Base-by-base conservation (phyloP, 1,140 invertebrate species). In the Drosophila bifasciata region DNA sequence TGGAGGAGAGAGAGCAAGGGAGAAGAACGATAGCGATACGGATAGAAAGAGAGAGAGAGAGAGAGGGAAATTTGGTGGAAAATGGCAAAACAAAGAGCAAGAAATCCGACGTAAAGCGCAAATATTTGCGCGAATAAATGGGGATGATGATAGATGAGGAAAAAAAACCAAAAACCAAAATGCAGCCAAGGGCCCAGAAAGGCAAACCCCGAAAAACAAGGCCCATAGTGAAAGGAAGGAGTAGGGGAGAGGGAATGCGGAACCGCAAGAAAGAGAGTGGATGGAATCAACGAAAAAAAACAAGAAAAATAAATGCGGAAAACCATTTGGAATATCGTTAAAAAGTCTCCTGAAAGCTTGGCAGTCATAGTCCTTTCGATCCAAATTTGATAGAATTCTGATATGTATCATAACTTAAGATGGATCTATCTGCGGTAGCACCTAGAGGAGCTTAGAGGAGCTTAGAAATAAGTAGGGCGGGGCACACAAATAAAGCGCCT, bases 41-140 rank as follows among this genome's bases (percentile, higher is more conserved):
- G 23, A 44, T 16, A 8, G 32, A 19, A 49, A 52, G 28, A 15
- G 32, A 9, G 45, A 19, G 28, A 56, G 17, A 36, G 32, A 51
- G 50, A 55, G 32, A 19, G 21, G 11, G 40, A 17, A 15, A 13
- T 6, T 50, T 19, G 45, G 13, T 25, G 45, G 45, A 66, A 48
- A 71, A 46, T 45, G 57, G 57, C 41, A 71, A 50, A 70, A 60
- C 66, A 70, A 58, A 36, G 32, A 28, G 28, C 28, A 19, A 17
- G 11, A 19, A 81, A 81, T 70, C 69, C 83, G 58, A 69, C 74
- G 77, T 75, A 88, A 88, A 86, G 77, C 74, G 81, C 81, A 86
- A 88, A 86, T 86, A 86, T 86, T 86, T 85, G 80, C 81, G 77
- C 81, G 81, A 69, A 86, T 85, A 85, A 85, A 80, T 86, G 80